Base-by-base conservation (phyloP, 2,797 vertebrate genomes). In the Acipenser oxyrinchus region DNA sequence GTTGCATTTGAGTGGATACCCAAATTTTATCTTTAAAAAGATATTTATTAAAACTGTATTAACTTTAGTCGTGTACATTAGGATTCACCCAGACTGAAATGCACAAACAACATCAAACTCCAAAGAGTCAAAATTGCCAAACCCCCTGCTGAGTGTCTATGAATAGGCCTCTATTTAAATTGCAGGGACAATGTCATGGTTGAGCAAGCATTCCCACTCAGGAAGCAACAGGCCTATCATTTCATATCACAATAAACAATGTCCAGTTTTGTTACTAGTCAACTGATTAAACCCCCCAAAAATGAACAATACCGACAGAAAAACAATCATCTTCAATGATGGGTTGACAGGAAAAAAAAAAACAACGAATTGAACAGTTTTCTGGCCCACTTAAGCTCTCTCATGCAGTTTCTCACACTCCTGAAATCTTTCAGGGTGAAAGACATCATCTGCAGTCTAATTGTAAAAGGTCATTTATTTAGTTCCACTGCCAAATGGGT, bases 201-300 rank as follows among this genome's bases (percentile, higher is more conserved):
- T 77, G 66, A 81, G 69, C 78, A 81, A 74, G 74, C 78, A 75
- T 76, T 76, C 64, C 69, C 70, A 71, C 70, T 72, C 68, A 74
- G 72, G 73, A 80, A 71, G 72, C 73, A 75, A 72, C 73, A 73
- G 78, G 81, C 70, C 77, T 69, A 79, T 83, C 70, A 81, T 74
- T 81, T 82, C 72, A 74, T 78, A 79, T 79, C 77, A 79, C 81
- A 80, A 74, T 75, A 72, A 74, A 86, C 82, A 87, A 81, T 73
- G 75, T 62, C 51, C 52, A 57, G 71, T 82, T 85, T 84, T 86
- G 80, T 85, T 68, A 69, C 74, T 60, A 1, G 66, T 69, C 67
- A 66, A 74, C 73, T 81, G 82, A 77, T 78, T 74, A 80, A 71
- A 67, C 69, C 73, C 1, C 52, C 73, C 75, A 71, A 73, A 78